These are phyloP conservation scores for Pituophis catenifer DNA, from an alignment of 2,113 vertebrate species.

Conservation along the genomic window DNA sequence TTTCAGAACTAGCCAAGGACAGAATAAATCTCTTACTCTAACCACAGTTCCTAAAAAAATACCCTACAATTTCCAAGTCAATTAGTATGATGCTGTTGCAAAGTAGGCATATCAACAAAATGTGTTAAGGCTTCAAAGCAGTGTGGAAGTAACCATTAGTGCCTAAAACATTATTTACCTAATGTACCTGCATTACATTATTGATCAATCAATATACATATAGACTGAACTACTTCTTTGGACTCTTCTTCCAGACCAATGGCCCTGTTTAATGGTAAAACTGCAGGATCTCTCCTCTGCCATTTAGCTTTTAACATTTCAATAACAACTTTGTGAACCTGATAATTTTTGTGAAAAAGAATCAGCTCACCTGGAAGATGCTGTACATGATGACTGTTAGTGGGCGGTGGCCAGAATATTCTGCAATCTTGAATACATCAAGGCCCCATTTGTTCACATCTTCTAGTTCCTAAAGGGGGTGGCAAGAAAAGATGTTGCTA, in stretches of 20 bases:
- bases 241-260: neutral
- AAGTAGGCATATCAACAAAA: neutral
- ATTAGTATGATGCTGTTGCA: neutral
- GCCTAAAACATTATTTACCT: neutral
- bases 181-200: neutral
- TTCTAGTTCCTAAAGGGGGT: slow-evolving; percentile 78
- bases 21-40: neutral
- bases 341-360: neutral
- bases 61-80: neutral
- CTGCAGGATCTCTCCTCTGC: neutral
- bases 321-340: neutral
- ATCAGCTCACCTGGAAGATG: slow-evolving; percentile 83
- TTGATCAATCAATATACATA: neutral
- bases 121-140: neutral
- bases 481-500: neutral
- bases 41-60: neutral
- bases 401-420: slow-evolving; percentile 84
- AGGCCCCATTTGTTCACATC: slow-evolving; percentile 88
- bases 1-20: neutral
- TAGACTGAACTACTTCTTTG: neutral
- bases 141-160: neutral
- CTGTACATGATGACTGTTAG: slow-evolving; percentile 88
- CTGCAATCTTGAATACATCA: slow-evolving; percentile 83
- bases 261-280: neutral
- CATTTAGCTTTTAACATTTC: neutral